Evolutionary conservation across 2,888 invertebrate species (phyloP), one percentile per base, ranked within the genome.

Genomic region (Timema podura): DNA sequence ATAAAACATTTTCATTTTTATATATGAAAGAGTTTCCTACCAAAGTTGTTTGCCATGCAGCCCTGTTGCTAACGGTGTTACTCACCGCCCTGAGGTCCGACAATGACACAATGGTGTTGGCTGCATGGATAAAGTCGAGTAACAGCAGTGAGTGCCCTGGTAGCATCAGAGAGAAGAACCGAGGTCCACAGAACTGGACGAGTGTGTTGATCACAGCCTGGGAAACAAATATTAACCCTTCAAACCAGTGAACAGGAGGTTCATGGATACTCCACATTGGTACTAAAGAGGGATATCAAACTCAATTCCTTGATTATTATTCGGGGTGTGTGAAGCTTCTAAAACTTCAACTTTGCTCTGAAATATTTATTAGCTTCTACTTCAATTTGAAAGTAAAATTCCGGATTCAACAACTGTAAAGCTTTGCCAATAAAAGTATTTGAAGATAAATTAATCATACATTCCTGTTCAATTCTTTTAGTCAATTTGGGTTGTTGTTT

Each of bases 41-140:
- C 30, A 30, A 30, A 30, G 30, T 30, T 30, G 30, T 30, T 30
- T 30, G 57, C 13, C 15, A 16, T 13, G 15, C 57, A 57, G 15
- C 30, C 8, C 15, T 16, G 10, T 16, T 59, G 45, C 10, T 10
- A 71, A 68, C 2, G 10, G 61, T 16, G 16, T 44, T 45, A 76
- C 78, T 76, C 76, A 85, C 84, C 78, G 81, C 80, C 78, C 80
- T 81, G 67, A 91, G 86, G 79, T 95, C 95, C 13, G 89, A 86
- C 15, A 91, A 91, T 76, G 92, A 92, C 71, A 96, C 85, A 73
- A 97, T 89, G 30, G 92, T 89, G 72, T 94, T 93, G 74, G 95
- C 93, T 9, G 96, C 96, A 78, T 93, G 92, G 49, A 97, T 91
- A 76, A 96, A 91, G 83, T 97, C 96, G 69, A 95, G 83, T 67